A percentile compares a stretch with the other conserved stretches of the same genome.
These are phyloP conservation scores for Platyscapa corneri DNA, from an alignment of 1,140 invertebrate genomes.

Conservation along the genomic window DNA sequence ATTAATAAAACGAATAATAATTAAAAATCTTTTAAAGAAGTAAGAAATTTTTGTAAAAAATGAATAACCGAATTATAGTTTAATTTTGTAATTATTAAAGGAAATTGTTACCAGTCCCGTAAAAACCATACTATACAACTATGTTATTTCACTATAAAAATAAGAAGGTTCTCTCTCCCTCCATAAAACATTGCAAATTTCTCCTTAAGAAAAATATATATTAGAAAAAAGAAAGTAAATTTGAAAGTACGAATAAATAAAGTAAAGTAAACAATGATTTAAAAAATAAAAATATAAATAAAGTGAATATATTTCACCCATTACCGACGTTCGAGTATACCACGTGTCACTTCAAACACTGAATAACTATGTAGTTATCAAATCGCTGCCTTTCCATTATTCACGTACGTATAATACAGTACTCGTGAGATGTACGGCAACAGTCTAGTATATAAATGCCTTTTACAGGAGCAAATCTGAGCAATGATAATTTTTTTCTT, in stretches of 20 bases:
- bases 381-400: not conserved
- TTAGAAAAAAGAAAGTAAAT: slow-evolving; percentile 18
- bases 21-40: too few species aligned
- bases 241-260: not conserved
- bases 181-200: slow-evolving; percentile 25
- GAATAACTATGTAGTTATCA: not conserved
- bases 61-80: too few species aligned
- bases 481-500: not conserved
- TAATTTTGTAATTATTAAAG: too few species aligned
- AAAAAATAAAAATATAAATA: not conserved
- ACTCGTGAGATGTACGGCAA: too few species aligned
- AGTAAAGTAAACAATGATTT: slow-evolving; percentile 1
- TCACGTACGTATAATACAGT: not conserved
- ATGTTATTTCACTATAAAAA: not conserved
- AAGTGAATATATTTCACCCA: not conserved
- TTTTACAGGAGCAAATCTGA: not conserved
- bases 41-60: too few species aligned
- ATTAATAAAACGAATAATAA: too few species aligned
- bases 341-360: not conserved
- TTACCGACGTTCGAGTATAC: slow-evolving; percentile 9
- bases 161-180: slow-evolving; percentile 36
- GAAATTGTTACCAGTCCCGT: not conserved
- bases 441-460: too few species aligned
- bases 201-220: not conserved
- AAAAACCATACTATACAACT: not conserved